Evolutionary conservation across 2,113 vertebrate genomes (phyloP), one percentile per base, ranked within the genome.

Genomic region (Elephantulus edwardii): DNA sequence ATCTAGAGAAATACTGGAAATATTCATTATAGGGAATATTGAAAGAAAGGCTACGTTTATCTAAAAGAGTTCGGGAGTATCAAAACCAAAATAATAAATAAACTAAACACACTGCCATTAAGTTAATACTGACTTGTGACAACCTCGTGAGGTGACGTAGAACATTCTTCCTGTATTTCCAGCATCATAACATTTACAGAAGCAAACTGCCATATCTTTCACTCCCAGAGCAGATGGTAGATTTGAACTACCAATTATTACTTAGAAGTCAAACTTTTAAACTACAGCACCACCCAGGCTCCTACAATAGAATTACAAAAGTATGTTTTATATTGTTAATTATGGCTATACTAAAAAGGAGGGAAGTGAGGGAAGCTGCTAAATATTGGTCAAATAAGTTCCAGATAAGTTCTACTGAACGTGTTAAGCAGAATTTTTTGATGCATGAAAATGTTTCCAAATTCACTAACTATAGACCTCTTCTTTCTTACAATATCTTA

Each of bases 1-100:
- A 89, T 50, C 22, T 1, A 81, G n/a, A 76, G 20, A 76, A 88
- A 78, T 48, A 42, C 20, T 72, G 94, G 26, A 88, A 87, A 88
- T 33, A 52, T 72, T 54, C 72, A 58, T 22, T 72, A 46, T 83
- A 89, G 6, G 40, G 1, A 60, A 84, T 92, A 89, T 8, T 91
- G 54, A 11, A 62, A 93, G 78, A 75, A 95, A 72, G 81, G 30
- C 68, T 13, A 35, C 8, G 38, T 75, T 82, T 28, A 26, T 3
- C 80, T 30, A 91, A 81, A 93, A 88, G 11, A 33, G 30, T 88
- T 64, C 71, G 5, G 38, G 12, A 26, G 30, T 38, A 38, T 38
- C 35, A 38, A 38, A 38, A 68, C n/a, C 16, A 66, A 5, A 50
- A n/a, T n/a, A n/a, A 50, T 10, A 54, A 16, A 50, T 26, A 58